Percentiles rank a stretch among this genome's conserved stretches.
Evolutionary conservation across 2,113 vertebrate species (phyloP).

Genomic region (Raja brachyura): DNA sequence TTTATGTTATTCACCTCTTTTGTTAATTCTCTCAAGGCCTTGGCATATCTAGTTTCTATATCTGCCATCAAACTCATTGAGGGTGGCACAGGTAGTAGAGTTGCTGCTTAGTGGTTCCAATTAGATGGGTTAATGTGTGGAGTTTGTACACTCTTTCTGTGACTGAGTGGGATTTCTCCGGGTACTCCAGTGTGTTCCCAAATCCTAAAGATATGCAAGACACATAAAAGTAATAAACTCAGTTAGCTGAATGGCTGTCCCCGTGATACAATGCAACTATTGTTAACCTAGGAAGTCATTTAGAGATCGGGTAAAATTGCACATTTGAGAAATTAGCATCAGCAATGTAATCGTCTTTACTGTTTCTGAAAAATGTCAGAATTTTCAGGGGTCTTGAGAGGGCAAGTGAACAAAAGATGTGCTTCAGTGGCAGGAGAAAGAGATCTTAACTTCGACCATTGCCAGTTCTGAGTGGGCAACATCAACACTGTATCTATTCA

Average conservation of each 20-base stretch:
- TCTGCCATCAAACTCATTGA: background rate
- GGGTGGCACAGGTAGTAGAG: no score
- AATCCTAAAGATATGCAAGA: background rate
- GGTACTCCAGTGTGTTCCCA: no score
- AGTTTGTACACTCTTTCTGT: no score
- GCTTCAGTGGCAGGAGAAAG: slow-evolving; percentile 34
- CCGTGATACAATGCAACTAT: background rate
- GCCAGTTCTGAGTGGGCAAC: slow-evolving; percentile 60
- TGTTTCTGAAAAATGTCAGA: slow-evolving; percentile 29
- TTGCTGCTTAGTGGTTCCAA: no score
- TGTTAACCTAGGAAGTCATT: background rate
- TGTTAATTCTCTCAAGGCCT: background rate
- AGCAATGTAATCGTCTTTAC: slow-evolving; percentile 12
- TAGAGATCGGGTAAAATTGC: background rate
- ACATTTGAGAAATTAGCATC: background rate
- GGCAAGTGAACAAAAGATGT: slow-evolving; percentile 40
- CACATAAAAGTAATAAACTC: background rate
- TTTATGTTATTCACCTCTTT: background rate
- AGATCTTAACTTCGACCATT: slow-evolving; percentile 52
- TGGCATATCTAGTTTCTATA: no score
- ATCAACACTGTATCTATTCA: slow-evolving; percentile 48
- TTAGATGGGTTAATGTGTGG: no score
- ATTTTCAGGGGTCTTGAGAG: slow-evolving; percentile 39
- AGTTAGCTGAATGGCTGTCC: background rate
- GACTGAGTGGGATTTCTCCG: no score